Base-by-base conservation (phyloP, 2,113 vertebrate species). In the Leptobrachium ailaonicum region DNA sequence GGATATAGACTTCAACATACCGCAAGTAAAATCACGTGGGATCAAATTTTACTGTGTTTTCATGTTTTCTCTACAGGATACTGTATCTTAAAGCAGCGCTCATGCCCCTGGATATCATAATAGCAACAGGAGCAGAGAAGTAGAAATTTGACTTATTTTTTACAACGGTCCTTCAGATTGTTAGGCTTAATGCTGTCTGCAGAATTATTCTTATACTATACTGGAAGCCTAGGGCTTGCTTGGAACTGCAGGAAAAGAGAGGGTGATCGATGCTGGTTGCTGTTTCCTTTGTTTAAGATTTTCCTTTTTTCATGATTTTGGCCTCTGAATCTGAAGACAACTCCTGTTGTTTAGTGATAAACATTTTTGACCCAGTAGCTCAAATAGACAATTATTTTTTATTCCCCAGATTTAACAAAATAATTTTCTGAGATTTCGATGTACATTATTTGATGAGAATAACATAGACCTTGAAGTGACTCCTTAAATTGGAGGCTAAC, bases 1-100 rank as follows among this genome's bases (percentile, higher is more conserved):
- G 73, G 53, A 75, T 50, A 80, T 62, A 73, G 41, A 73, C 40
- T 73, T 73, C 70, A 80, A 73, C 77, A 75, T 42, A 80, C 54
- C 69, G 54, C 75, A 60, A 67, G 71, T 2, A 80, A 74, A 74
- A 73, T 62, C 79, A 75, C 60, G 71, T 60, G 71, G 71, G 71
- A 80, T 42, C n/a, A 80, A 66, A 72, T 80, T 80, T 44, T 80
- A 69, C 79, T 62, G 20, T 74, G 53, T 75, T 69, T 69, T 69
- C 43, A 14, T 80, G 79, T 75, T 80, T 75, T 75, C 72, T 75
- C 79, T n/a, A 68, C 79, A 58, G 71, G 79, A 80, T 74, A 75
- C 79, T 74, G 42, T 75, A 80, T 75, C 64, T 69, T 68, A 75
- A 68, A 74, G 77, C 70, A 66, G 42, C 50, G 69, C 44, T 74